Percentiles rank a stretch among this genome's conserved stretches.
Conservation (phyloP, 2,113 vertebrate genomes). For the Calidris pugnax region DNA sequence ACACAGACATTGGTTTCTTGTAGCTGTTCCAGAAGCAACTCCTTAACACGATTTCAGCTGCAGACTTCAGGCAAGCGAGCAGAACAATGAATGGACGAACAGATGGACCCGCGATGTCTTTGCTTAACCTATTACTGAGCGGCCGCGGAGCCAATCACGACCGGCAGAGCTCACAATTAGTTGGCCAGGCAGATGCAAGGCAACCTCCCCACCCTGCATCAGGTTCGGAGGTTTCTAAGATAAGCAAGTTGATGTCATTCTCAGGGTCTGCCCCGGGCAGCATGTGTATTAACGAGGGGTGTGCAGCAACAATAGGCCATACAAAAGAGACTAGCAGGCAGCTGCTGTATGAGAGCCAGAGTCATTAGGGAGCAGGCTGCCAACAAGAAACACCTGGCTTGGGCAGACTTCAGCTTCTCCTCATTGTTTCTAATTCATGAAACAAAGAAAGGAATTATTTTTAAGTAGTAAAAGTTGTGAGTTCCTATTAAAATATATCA, state of each 20-base stretch:
- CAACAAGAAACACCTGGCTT: constrained; percentile 96
- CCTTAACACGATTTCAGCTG: constrained; percentile 79
- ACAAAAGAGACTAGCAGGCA: constrained; percentile 93
- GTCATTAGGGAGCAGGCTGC: constrained; percentile 88
- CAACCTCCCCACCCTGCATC: constrained; percentile 79
- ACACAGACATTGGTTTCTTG: constrained; percentile 81
- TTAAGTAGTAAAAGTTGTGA: constrained; percentile 75
- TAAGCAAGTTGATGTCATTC: constrained; percentile 90
- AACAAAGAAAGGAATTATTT: constrained; percentile 81
- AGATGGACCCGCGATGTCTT: constrained; percentile 95
- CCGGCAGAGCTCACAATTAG: constrained; percentile 82
- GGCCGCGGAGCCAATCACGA: constrained; percentile 83
- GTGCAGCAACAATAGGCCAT: constrained; percentile 88
- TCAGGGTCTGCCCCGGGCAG: constrained; percentile 87
- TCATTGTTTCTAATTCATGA: constrained; percentile 75
- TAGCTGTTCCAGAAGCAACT: constrained; percentile 81
- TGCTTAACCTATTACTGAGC: constrained; percentile 86
- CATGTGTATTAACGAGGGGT: constrained; percentile 91
- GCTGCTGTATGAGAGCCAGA: constrained; percentile 89
- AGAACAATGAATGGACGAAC: constrained; percentile 93
- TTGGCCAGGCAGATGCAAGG: constrained; percentile 82
- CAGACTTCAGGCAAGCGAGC: constrained; percentile 80
- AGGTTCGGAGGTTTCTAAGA: constrained; percentile 87
- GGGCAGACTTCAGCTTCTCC: constrained; percentile 82
- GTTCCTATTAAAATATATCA: constrained; percentile 51